Base-by-base conservation (phyloP, 2,888 invertebrate species). In the Leptinotarsa juncta region DNA sequence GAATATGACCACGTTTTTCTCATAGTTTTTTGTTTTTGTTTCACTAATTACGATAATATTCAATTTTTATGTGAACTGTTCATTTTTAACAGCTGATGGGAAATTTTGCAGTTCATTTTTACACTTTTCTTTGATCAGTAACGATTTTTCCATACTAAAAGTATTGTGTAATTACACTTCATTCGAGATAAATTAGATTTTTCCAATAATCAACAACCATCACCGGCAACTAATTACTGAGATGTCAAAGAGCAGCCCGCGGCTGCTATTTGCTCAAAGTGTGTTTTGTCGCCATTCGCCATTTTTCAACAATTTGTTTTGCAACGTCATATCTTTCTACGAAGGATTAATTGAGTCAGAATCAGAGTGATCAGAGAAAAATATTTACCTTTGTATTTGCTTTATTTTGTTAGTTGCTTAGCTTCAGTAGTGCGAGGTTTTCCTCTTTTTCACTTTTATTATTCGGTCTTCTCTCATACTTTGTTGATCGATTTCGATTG, bases 131-230 rank as follows among this genome's bases (percentile, higher is more conserved):
- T 42, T 42, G 42, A 42, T 42, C 42, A 42, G 42, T 10, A 42
- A 65, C 12, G n/a, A 65, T 42, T 15, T 65, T 26, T 26, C 48
- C 32, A 65, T 10, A 16, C 18, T 10, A 1, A 42, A 26, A 10
- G 20, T 26, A 23, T n/a, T 65, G 4, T n/a, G 10, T 32, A 10
- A 65, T 23, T 10, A 65, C 18, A 65, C 16, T 50, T 5, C 14
- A 23, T 32, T 50, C 53, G 15, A 67, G 14, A 51, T 48, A 51
- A 67, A 51, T 51, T 51, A 67, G 26, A 23, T 67, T 26, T 20
- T 67, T 23, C 5, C 23, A 67, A 51, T 67, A 67, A 67, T 67
- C 67, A 67, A 15, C 32, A 18, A 50, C 26, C 67, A 67, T 16
- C 23, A 42, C 18, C 53, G 23, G 53, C 53, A 57, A 57, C 53